These are phyloP conservation scores for Rhineura floridana DNA, from an alignment of 2,113 vertebrate species.

Conservation along the genomic window DNA sequence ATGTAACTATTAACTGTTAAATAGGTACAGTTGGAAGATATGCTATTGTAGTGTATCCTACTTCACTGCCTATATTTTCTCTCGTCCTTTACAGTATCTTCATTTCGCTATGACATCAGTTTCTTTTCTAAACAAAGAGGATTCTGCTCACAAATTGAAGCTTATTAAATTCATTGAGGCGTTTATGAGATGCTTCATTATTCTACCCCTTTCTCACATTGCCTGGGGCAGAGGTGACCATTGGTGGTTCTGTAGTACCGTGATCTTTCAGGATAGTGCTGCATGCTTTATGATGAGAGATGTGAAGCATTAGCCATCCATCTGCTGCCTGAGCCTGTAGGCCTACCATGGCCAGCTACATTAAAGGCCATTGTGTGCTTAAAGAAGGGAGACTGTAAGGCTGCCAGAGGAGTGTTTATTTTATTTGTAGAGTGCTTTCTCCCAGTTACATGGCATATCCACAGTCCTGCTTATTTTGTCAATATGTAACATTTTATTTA, in stretches of 20 bases:
- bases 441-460: conserved; percentile 54
- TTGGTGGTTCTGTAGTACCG: background rate
- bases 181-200: background rate
- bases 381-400: conserved; percentile 59
- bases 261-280: conserved; percentile 6
- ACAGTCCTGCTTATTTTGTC: conserved; percentile 44
- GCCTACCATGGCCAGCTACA: conserved; percentile 67
- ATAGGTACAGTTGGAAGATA: background rate
- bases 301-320: conserved; percentile 48
- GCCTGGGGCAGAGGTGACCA: conserved; percentile 1
- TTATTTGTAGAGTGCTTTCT: conserved; percentile 54
- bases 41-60: background rate
- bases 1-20: background rate
- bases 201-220: conserved; percentile 8
- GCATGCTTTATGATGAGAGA: conserved; percentile 35
- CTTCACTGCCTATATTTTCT: conserved; percentile 44
- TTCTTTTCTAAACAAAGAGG: conserved; percentile 9
- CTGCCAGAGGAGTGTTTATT: conserved; percentile 65
- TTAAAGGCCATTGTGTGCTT: conserved; percentile 66
- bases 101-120: background rate
- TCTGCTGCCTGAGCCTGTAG: conserved; percentile 67
- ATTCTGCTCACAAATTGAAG: background rate
- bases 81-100: conserved; percentile 23
- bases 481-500: conserved; percentile 37
- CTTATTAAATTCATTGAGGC: rapidly evolving